Evolutionary conservation across 2,113 vertebrate species (phyloP), one percentile per base, ranked within the genome.

Genomic region (Misgurnus mizolepis): DNA sequence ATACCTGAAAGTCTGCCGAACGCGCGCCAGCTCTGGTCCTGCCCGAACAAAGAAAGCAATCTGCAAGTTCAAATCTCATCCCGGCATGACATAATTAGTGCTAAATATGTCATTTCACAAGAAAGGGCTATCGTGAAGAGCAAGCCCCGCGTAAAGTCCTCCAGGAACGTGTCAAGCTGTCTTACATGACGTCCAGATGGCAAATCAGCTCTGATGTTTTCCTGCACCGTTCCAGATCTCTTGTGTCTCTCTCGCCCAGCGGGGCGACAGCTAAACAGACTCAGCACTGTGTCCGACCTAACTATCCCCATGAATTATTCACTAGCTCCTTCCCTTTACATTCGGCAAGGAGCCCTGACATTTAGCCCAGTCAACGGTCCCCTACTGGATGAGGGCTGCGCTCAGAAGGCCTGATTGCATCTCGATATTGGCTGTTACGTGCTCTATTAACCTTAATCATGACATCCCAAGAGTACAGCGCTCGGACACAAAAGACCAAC

Each of bases 101-200:
- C 40, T 60, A 49, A 56, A 67, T 67, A 17, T 80, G 79, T 50
- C 18, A 50, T 76, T 80, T 77, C 60, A n/a, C 12, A 69, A 71
- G 50, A 70, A 53, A 56, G 58, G 55, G 22, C 22, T 22, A 22
- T 22, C 70, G 58, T 66, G 65, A 22, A 45, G 73, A 78, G 50
- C 50, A 61, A 14, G 65, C 55, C 74, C 58, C 3, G 4, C 1
- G 47, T 70, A 7, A 40, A 69, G 27, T 79, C 78, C 56, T 34
- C 76, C 82, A 55, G 68, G 86, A 90, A 85, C 86, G 80, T 66
- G 79, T 90, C 87, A 90, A 84, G 82, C 87, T 90, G 86, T 90
- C 86, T 84, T 53, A 82, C 76, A 85, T 40, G 65, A 84, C 78
- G 84, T 90, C 91, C 88, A 91, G 91, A 90, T 91, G 90, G 89